Base-by-base conservation (phyloP, 2,113 vertebrate genomes). In the Psittacula cyanocephala region DNA sequence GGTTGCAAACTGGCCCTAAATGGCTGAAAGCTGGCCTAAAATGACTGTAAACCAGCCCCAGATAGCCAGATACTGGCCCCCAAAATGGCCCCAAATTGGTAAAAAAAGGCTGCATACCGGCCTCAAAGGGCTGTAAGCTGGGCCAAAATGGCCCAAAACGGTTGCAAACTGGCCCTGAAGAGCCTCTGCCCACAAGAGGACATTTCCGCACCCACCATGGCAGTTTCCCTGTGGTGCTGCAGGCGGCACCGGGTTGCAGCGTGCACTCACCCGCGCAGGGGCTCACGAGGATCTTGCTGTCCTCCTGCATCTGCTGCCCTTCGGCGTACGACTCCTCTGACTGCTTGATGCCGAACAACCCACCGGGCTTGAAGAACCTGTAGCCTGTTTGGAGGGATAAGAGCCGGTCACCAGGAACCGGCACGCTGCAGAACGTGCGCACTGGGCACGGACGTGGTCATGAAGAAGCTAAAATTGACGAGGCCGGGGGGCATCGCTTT, bases 311-410 rank as follows among this genome's bases (percentile, higher is more conserved):
- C 29, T 72, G 72, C 87, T 74, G 82, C 6, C 78, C 68, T 2
- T 87, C 91, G 0, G 67, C 1, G 13, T 39, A 95, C 0, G 86
- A 71, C 80, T 94, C 92, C 63, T 94, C 96, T 2, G 88, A 53
- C 16, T 88, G 88, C 13, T 97, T 96, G 8, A 94, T 92, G 3
- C 95, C 91, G 0, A 97, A 97, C 31, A 96, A 41, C 1, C 91
- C 92, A 1, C 91, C 88, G 1, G 96, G 94, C 86, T 96, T 96
- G 41, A 97, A 97, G 27, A 95, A 97, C 1, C 96, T 62, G 55
- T 96, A 97, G 28, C 86, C 95, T 97, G 94, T 27, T 17, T 2
- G n/a, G 20, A 50, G 70, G 63, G 6, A 43, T 2, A 39, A 24
- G 74, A 60, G 50, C 29, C 1, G 37, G 70, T 94, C 81, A 53